Percentiles rank a stretch among this genome's conserved stretches.
phyloP scores from a whole-genome alignment of 2,113 vertebrate species.

The Paralichthys olivaceus region DNA sequence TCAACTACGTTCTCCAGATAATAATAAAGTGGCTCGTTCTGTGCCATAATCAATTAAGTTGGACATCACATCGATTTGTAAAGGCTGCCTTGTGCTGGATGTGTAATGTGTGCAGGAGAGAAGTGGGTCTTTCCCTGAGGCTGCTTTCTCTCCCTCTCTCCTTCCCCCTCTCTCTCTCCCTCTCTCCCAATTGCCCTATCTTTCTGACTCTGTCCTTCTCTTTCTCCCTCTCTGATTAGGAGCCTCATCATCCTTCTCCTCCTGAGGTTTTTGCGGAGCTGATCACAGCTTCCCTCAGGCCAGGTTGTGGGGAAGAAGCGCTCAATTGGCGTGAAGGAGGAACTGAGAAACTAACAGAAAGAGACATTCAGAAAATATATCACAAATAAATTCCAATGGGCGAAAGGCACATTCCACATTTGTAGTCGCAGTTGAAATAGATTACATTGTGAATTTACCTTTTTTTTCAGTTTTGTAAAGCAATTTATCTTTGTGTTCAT shows the following conservation, averaged over 20 bases:
- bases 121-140: constrained; percentile 55
- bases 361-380: constrained; percentile 18
- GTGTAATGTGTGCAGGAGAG: constrained; percentile 43
- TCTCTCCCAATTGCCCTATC: constrained; percentile 17
- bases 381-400: constrained; percentile 21
- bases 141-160: constrained; percentile 27
- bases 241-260: constrained; percentile 44
- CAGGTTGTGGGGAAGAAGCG: constrained; percentile 48
- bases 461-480: neutral
- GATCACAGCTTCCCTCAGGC: constrained; percentile 60
- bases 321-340: constrained; percentile 33
- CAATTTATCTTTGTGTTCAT: neutral
- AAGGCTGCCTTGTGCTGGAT: constrained; percentile 33
- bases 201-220: constrained; percentile 19
- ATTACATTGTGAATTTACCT: constrained; percentile 14
- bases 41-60: constrained; percentile 42
- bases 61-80: constrained; percentile 43
- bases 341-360: constrained; percentile 21
- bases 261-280: constrained; percentile 45
- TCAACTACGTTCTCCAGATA: neutral
- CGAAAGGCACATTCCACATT: neutral
- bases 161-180: constrained; percentile 9
- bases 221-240: constrained; percentile 51
- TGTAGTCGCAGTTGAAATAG: neutral
- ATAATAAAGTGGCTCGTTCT: constrained; percentile 1